phyloP scores from a whole-genome alignment of 1,140 invertebrate species.

The Medauroidea extradentata region DNA sequence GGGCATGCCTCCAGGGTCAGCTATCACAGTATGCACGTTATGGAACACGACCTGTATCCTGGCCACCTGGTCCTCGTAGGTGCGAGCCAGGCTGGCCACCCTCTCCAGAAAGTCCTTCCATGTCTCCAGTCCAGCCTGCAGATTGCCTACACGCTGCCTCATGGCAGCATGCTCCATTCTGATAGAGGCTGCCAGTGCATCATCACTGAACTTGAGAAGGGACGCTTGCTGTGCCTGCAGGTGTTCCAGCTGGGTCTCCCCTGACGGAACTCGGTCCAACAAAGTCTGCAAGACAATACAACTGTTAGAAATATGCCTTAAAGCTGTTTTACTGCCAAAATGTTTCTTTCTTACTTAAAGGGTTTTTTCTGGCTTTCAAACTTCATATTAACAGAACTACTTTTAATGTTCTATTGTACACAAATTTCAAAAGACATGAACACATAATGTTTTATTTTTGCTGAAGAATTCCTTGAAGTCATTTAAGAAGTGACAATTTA shows the following conservation, averaged over 20 bases:
- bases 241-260: constrained; percentile 58
- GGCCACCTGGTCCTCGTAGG: constrained; percentile 54
- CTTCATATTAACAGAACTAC: too few species aligned
- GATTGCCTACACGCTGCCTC: constrained; percentile 66
- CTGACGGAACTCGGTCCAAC: constrained; percentile 60
- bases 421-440: too few species aligned
- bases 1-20: neutral
- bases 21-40: constrained; percentile 31
- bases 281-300: constrained; percentile 39
- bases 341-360: too few species aligned
- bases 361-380: too few species aligned
- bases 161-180: constrained; percentile 75
- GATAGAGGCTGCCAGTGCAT: constrained; percentile 67
- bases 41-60: constrained; percentile 54
- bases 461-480: too few species aligned
- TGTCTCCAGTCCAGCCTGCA: constrained; percentile 73
- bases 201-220: constrained; percentile 69
- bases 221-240: constrained; percentile 61
- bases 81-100: constrained; percentile 54
- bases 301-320: neutral
- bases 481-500: too few species aligned
- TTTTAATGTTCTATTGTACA: too few species aligned
- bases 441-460: too few species aligned
- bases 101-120: constrained; percentile 69
- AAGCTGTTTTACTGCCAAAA: constrained; percentile 5